Evolutionary conservation across 2,797 vertebrate genomes (phyloP), one percentile per base, ranked within the genome.

Genomic region (Falco concolor): DNA sequence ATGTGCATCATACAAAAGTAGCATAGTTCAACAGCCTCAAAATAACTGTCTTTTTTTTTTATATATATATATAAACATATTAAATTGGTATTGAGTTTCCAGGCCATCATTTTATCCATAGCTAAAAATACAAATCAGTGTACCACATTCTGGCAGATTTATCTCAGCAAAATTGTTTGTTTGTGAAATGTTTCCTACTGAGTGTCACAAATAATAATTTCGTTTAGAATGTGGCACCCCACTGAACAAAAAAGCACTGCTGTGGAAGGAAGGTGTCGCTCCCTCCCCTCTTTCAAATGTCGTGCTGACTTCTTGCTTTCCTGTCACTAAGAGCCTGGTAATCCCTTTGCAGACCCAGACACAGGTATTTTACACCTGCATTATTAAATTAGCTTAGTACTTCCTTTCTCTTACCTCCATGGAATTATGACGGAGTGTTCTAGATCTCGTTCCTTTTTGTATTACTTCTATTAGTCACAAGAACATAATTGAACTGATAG

Each of bases 191-290:
- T 50, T 96, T 97, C 96, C 90, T 92, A 64, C 89, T n/a, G 96
- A 83, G 80, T 84, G 82, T 96, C 87, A 82, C 95, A 98, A 98
- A 89, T 90, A 97, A 88, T 96, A 87, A 95, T 95, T 96, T 91
- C 44, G 89, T 96, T 96, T 78, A 91, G 85, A 90, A 84, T 53
- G 90, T 89, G 94, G 76, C 79, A 88, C 87, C 85, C 83, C 81
- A 91, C 76, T 95, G 97, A 93, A 93, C 67, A 65, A 64, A 56
- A 89, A 95, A 68, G 5, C 2, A 7, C 44, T 84, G 75, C 76
- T 95, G 95, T 65, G 87, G 79, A 76, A 90, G 73, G 84, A 95
- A 91, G 70, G 93, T 91, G 83, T 77, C 28, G 5, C 76, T 85
- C 4, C 12, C 44, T 92, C 11, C 15, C 6, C 45, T 49, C 47